Conservation (phyloP, 2,113 vertebrate genomes). For the Pygathrix nemaeus region DNA sequence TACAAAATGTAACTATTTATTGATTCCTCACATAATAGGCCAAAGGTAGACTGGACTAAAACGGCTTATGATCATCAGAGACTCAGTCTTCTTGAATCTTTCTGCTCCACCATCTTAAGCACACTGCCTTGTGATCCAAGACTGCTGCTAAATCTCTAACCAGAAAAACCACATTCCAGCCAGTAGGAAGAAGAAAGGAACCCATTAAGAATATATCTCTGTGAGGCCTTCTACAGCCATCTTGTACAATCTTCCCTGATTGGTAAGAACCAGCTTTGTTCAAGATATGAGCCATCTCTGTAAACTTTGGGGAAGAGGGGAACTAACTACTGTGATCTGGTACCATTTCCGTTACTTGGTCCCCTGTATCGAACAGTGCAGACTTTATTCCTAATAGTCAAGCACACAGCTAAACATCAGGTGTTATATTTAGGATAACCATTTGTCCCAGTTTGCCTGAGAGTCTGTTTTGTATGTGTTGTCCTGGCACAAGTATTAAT, state of each 20-base stretch:
- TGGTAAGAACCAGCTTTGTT: background rate
- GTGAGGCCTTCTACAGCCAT: background rate
- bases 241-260: background rate
- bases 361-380: background rate
- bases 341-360: background rate
- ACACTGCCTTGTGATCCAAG: background rate
- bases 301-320: background rate
- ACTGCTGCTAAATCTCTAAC: background rate
- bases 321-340: background rate
- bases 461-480: constrained; percentile 19
- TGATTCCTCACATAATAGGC: background rate
- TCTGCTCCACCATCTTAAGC: background rate
- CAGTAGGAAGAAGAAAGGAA: background rate
- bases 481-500: constrained; percentile 54
- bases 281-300: background rate
- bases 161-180: background rate
- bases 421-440: constrained; percentile 40
- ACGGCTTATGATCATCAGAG: background rate
- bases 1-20: background rate
- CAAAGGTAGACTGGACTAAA: background rate
- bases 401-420: background rate
- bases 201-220: background rate
- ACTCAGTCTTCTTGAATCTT: background rate
- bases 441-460: constrained; percentile 21
- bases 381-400: background rate